Percentiles rank a stretch among this genome's conserved stretches.
These are phyloP conservation scores for Plemyria rubiginata DNA, from an alignment of 2,888 invertebrate genomes.

Conservation along the genomic window DNA sequence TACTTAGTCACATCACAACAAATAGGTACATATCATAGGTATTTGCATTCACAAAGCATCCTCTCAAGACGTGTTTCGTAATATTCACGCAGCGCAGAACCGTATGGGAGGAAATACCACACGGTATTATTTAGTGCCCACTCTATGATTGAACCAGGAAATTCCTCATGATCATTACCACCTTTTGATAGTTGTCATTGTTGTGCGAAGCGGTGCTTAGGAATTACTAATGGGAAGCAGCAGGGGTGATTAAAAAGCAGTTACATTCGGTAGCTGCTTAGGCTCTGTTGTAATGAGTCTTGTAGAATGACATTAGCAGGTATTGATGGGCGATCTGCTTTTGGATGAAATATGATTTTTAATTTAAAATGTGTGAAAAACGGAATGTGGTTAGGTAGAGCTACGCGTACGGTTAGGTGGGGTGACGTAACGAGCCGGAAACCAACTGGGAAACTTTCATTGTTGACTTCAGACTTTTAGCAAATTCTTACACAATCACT, in stretches of 20 bases:
- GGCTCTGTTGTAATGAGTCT: not conserved
- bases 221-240: constrained; percentile 22
- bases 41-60: constrained; percentile 12
- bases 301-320: no score
- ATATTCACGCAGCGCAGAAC: constrained; percentile 28
- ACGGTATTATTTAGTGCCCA: constrained; percentile 5
- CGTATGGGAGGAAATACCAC: constrained; percentile 41
- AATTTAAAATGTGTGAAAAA: no score
- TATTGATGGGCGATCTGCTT: no score
- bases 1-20: not conserved
- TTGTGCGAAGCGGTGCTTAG: constrained; percentile 25
- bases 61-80: constrained; percentile 12
- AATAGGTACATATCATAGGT: not conserved
- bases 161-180: constrained; percentile 55
- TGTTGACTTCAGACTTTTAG: no score
- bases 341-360: no score
- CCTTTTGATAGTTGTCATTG: constrained; percentile 34
- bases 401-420: no score
- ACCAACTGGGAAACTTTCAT: no score
- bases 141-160: constrained; percentile 51
- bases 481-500: no score
- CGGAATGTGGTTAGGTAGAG: no score
- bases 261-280: constrained; percentile 12
- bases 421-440: no score
- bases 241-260: constrained; percentile 28